Evolutionary conservation across 2,888 invertebrate species (phyloP), one percentile per base, ranked within the genome.

Genomic region (Miltochrista miniata): DNA sequence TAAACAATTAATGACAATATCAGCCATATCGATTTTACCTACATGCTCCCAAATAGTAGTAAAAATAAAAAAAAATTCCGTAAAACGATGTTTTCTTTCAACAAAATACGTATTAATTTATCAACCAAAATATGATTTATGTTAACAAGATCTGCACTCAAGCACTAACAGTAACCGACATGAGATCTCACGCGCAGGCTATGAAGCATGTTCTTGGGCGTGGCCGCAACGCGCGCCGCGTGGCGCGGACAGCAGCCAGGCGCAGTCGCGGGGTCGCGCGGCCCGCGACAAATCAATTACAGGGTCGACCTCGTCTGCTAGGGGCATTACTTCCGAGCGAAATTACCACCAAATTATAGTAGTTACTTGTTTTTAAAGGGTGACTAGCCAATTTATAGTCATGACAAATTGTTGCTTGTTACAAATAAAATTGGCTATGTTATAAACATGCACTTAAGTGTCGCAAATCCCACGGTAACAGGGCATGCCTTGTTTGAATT

Each of bases 241-340:
- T 74, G 85, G 48, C 31, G 73, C 85, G 66, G 76, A 78, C 72
- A 83, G n/a, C 71, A 57, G 64, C 53, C 74, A 64, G 47, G 44
- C 70, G 70, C 74, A 61, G 65, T 52, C 73, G 60, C 58, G 55
- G 48, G 64, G 64, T 54, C 59, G 68, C 58, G 61, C 68, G 69
- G 54, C 64, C 83, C 81, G 83, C 83, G 90, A 88, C 90, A 90
- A 90, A 90, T 90, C 90, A 90, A 90, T 90, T 89, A 88, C 83
- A 85, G 81, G 79, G 80, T 78, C 74, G 72, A 74, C 48, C 48
- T 36, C 11, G 41, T 41, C 30, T 48, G 48, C 33, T 57, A 59
- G 49, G 75, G 81, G 79, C 79, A 64, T 62, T 57, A 81, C 89
- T 85, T 85, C 88, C 87, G 83, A 83, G 76, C 65, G 59, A 73